Percentiles rank a stretch among this genome's conserved stretches.
These are phyloP conservation scores for Misgurnus anguillicaudatus DNA, from an alignment of 2,113 vertebrate species.

Conservation along the genomic window DNA sequence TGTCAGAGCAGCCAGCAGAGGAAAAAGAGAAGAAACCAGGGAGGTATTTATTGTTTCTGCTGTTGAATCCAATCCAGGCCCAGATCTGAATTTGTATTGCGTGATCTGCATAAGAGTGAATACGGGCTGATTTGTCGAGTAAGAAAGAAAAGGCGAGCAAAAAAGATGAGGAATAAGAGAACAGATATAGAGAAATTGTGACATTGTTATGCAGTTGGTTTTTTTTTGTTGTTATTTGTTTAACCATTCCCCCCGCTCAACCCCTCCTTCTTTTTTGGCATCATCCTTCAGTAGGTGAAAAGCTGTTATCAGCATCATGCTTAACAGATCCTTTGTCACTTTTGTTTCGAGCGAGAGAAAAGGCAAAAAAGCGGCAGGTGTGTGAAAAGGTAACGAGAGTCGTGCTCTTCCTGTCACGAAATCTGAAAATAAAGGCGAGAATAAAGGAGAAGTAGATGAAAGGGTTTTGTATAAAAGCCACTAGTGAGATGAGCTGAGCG, in stretches of 20 bases:
- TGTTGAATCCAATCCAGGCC: conserved; percentile 6
- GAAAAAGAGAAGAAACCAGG: conserved; percentile 14
- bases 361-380: neutral
- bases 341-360: conserved; percentile 4
- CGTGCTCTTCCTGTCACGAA: conserved; percentile 7
- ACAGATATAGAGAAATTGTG: neutral
- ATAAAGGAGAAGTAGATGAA: conserved; percentile 6
- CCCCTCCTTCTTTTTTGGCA: neutral
- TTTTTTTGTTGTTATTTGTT: conserved; percentile 10
- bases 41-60: conserved; percentile 37
- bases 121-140: conserved; percentile 7
- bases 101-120: conserved; percentile 35
- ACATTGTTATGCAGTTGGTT: neutral
- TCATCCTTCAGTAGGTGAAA: conserved; percentile 10
- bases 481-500: neutral
- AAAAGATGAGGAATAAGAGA: neutral
- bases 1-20: conserved; percentile 34
- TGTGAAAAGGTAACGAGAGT: neutral
- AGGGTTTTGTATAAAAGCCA: neutral
- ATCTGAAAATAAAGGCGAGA: neutral
- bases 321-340: conserved; percentile 10
- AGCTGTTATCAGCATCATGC: conserved; percentile 16
- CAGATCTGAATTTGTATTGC: conserved; percentile 23
- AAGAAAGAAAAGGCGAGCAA: conserved; percentile 9
- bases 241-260: neutral